Base-by-base conservation (phyloP, 2,888 invertebrate genomes). In the Plusia festucae region DNA sequence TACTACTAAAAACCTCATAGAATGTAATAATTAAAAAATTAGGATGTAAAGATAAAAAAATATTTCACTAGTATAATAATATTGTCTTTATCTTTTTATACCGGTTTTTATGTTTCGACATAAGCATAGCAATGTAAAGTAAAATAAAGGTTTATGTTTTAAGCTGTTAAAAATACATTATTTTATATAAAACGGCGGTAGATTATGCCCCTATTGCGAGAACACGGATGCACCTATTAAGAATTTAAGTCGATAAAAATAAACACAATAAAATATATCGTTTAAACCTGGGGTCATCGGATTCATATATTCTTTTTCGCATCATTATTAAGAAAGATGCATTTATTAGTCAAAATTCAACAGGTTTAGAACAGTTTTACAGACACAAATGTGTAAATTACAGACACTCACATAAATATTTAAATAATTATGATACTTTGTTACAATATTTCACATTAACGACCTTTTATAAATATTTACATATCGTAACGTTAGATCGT, bases 21-120 rank as follows among this genome's bases (percentile, higher is more conserved):
- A 44, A 44, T 44, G 22, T 51, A 54, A 51, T 61, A 22, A 70
- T 60, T 60, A 60, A 57, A 57, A 4, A 52, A 68, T 67, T 13
- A 54, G 22, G 30, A 27, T 52, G n/a, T 18, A 27, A 7, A 15
- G 15, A 51, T 34, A 46, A 18, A 51, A 15, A 57, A 24, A n/a
- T 51, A 55, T 68, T 59, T 63, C 58, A 55, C 51, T 30, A n/a
- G 44, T 64, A 53, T 53, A 61, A 64, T 61, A 63, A 59, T 72
- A 61, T 64, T 65, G 46, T 65, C 49, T 51, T 66, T 58, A 44
- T 20, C 53, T 49, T 60, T 54, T 66, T 49, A 61, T 66, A 59
- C 46, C 16, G 0, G 56, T 9, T 57, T 68, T 73, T 63, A 70
- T 49, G 55, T 60, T 60, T 22, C 7, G 9, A 53, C 24, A 52